Evolutionary conservation across 2,113 vertebrate species (phyloP).

Genomic region (Polyodon spathula): DNA sequence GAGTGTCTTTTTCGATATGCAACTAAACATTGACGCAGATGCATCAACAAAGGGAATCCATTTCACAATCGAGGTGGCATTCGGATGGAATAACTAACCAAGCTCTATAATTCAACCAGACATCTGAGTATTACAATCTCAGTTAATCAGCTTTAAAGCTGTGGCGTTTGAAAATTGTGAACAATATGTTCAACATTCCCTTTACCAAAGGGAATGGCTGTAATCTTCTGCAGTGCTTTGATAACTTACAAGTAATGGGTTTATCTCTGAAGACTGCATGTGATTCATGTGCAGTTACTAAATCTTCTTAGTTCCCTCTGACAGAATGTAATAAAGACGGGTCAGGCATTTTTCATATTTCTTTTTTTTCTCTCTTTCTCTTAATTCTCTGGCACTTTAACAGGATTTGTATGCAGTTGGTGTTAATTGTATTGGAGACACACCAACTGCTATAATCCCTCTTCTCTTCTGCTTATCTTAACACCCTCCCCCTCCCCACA

Average conservation of each 20-base stretch:
- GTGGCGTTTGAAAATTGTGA: conserved; percentile 35
- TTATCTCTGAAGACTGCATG: conserved; percentile 51
- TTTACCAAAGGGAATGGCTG: conserved; percentile 40
- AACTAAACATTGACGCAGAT: conserved; percentile 41
- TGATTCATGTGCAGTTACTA: conserved; percentile 51
- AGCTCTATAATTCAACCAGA: conserved; percentile 41
- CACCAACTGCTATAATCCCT: conserved; percentile 41
- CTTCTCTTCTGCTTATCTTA: conserved; percentile 21
- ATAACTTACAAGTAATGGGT: conserved; percentile 50
- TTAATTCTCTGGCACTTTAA: conserved; percentile 55
- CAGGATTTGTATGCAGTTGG: conserved; percentile 49
- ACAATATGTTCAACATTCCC: conserved; percentile 44
- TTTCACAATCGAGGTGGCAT: conserved; percentile 27
- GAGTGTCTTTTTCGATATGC: conserved; percentile 26
- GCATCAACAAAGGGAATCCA: conserved; percentile 32
- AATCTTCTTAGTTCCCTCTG: conserved; percentile 54
- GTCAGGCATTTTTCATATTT: conserved; percentile 47
- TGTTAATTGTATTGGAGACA: conserved; percentile 51
- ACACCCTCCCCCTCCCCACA: conserved; percentile 8
- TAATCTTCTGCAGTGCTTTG: conserved; percentile 51
- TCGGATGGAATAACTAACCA: conserved; percentile 31
- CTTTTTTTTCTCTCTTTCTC: conserved; percentile 19
- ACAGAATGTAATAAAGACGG: conserved; percentile 53
- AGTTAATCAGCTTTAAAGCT: conserved; percentile 46
- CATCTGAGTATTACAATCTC: conserved; percentile 38